Conservation (phyloP, 1,140 invertebrate species). For the Zaprionus inermis region DNA sequence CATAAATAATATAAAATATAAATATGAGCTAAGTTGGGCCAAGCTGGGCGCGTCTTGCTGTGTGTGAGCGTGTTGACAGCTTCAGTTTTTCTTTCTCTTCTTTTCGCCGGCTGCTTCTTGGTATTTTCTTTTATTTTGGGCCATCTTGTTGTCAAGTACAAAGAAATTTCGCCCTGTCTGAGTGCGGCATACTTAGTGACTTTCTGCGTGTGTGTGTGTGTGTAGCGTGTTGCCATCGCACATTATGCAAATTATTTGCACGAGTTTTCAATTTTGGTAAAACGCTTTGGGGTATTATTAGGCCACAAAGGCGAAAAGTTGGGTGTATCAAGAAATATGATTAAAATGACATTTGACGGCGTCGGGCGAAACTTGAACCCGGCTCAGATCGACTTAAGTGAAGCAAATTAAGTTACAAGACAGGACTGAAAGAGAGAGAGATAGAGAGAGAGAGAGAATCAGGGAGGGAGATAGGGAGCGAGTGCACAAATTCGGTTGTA, state of each 20-base stretch:
- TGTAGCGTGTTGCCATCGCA: constrained; percentile 27
- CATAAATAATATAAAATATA: constrained; percentile 75
- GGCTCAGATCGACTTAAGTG: constrained; percentile 36
- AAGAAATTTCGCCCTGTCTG: constrained; percentile 40
- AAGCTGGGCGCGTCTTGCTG: constrained; percentile 34
- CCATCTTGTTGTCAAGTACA: constrained; percentile 42
- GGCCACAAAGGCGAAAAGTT: constrained; percentile 41
- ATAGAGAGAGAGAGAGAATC: neutral
- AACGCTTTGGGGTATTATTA: constrained; percentile 74
- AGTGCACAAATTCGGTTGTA: constrained; percentile 12
- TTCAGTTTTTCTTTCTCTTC: constrained; percentile 9
- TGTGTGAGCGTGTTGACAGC: constrained; percentile 53
- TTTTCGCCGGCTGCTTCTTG: neutral
- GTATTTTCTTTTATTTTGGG: constrained; percentile 4
- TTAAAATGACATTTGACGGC: constrained; percentile 70
- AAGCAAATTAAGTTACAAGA: constrained; percentile 60
- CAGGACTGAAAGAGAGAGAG: neutral
- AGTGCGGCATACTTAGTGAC: constrained; percentile 34
- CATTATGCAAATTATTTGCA: constrained; percentile 80
- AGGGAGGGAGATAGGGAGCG: neutral
- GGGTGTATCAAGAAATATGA: constrained; percentile 60
- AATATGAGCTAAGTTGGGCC: constrained; percentile 58
- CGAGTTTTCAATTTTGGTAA: constrained; percentile 79
- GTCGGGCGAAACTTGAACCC: constrained; percentile 33
- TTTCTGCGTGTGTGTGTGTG: constrained; percentile 8